Conservation (phyloP, 2,797 vertebrate genomes). For the Spheniscus humboldti region DNA sequence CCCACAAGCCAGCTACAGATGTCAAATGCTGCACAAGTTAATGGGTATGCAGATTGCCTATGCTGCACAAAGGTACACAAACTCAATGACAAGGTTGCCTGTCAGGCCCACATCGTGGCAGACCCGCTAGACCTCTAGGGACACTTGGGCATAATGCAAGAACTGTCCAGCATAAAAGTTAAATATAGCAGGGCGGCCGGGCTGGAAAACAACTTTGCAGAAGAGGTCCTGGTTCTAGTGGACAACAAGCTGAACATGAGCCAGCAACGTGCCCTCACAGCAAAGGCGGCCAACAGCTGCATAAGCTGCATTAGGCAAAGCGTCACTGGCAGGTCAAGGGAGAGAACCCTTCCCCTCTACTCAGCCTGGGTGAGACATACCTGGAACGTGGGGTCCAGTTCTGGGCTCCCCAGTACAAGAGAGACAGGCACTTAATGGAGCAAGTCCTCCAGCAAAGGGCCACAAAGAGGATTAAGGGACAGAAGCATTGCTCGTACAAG, state of each 20-base stretch:
- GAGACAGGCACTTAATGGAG: neutral
- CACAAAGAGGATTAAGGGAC: neutral
- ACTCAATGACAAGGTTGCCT: neutral
- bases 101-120: neutral
- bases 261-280: neutral
- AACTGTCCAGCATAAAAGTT: neutral
- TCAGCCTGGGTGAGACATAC: neutral
- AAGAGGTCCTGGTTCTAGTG: neutral
- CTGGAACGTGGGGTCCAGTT: neutral
- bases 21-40: neutral
- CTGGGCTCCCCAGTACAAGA: neutral
- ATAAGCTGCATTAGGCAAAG: neutral
- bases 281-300: neutral
- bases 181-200: rapidly evolving
- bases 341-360: neutral
- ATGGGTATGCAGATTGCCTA: neutral
- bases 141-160: neutral
- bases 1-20: neutral
- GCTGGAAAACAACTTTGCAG: neutral
- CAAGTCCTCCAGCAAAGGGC: neutral
- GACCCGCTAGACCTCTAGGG: neutral
- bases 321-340: neutral
- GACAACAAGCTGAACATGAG: neutral
- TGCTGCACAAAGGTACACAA: neutral
- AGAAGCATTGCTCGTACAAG: neutral